Percentiles rank a stretch among this genome's conserved stretches.
phyloP scores from a whole-genome alignment of 2,888 invertebrate species.

The Maniola hyperantus region DNA sequence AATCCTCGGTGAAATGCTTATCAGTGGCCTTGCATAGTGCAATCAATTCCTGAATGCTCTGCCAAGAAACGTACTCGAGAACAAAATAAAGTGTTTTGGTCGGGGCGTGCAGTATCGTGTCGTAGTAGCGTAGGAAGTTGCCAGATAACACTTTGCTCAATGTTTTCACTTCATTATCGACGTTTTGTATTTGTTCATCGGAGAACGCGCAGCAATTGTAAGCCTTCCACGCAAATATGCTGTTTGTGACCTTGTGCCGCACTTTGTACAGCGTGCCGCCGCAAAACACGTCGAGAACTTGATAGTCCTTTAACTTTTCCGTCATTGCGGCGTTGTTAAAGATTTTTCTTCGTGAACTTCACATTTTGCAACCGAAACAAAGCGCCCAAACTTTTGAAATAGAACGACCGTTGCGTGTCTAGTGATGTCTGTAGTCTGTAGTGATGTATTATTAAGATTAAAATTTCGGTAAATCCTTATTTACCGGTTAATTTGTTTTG shows the following conservation, averaged over 20 bases:
- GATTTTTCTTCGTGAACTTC: slow-evolving; percentile 47
- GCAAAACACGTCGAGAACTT: slow-evolving; percentile 77
- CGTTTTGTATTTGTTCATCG: slow-evolving; percentile 71
- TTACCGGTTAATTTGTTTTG: not conserved
- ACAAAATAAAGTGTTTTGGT: slow-evolving; percentile 77
- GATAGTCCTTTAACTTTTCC: slow-evolving; percentile 75
- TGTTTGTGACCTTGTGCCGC: slow-evolving; percentile 78
- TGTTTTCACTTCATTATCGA: slow-evolving; percentile 71
- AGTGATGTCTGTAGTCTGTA: slow-evolving; percentile 51
- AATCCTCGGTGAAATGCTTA: slow-evolving; percentile 64
- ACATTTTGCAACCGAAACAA: slow-evolving; percentile 76
- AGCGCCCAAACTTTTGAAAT: slow-evolving; percentile 68
- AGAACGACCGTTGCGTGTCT: slow-evolving; percentile 58
- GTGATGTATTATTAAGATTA: not conserved
- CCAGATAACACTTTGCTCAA: slow-evolving; percentile 65
- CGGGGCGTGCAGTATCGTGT: slow-evolving; percentile 73
- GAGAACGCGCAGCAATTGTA: slow-evolving; percentile 71
- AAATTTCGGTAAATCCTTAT: not conserved
- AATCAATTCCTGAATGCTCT: slow-evolving; percentile 63
- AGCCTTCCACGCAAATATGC: slow-evolving; percentile 79
- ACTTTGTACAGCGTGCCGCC: slow-evolving; percentile 79
- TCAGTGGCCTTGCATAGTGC: slow-evolving; percentile 59
- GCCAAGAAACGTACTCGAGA: slow-evolving; percentile 71
- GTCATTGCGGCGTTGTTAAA: slow-evolving; percentile 55
- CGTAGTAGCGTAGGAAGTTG: slow-evolving; percentile 69